Base-by-base conservation (phyloP, 2,797 vertebrate species). In the Pipistrellus kuhlii region DNA sequence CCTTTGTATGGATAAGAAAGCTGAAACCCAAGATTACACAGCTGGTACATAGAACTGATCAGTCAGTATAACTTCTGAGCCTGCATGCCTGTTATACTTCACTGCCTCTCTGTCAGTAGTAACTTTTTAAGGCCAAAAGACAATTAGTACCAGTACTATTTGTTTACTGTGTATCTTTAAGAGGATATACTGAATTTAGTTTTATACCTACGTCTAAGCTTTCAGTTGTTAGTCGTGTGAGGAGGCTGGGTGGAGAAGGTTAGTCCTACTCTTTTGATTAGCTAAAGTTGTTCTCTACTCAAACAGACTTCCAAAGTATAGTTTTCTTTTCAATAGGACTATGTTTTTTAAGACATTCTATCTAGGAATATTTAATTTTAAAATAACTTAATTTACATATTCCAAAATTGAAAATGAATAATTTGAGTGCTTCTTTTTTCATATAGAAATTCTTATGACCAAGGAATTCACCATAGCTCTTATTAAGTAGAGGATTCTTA, bases 321-420 rank as follows among this genome's bases (percentile, higher is more conserved):
- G 44, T 2, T 27, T 88, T 66, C 46, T 93, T 90, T 90, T 69
- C n/a, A 44, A n/a, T 73, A 90, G 59, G 86, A 44, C 57, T 86
- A 86, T 85, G 35, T 69, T 88, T 95, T 93, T 84, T 78, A 94
- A 96, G 44, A 59, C 46, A 72, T 92, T 76, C 25, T 83, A 7
- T 32, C 23, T 72, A 84, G 48, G 17, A 77, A 53, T 94, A 20
- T 73, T 95, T 93, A 84, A 38, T 86, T 96, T 80, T 77, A 75
- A 83, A 90, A 77, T 20, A 88, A 75, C 3, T 46, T 77, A 90
- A 84, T 87, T 77, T 84, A 48, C n/a, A 76, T 44, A 59, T 88
- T 88, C 32, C 2, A 80, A 93, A 88, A 76, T 76, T 75, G 44
- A 85, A 93, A 88, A 76, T 80, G 25, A 27, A 20, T 84, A 20